Evolutionary conservation across 2,797 vertebrate species (phyloP).

Genomic region (Ispidina lecontei): DNA sequence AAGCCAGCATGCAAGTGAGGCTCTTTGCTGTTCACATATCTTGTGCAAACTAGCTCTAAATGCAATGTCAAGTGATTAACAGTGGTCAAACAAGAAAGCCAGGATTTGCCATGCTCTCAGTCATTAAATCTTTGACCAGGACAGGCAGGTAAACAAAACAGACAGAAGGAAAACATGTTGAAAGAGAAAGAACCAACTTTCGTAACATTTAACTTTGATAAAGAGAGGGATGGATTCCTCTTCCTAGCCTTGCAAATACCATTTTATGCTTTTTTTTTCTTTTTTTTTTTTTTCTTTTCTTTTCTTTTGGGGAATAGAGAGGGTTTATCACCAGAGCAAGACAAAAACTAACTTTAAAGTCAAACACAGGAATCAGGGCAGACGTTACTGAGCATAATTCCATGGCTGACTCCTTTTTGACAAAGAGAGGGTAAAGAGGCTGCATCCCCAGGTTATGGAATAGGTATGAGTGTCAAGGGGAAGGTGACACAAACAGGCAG

Average conservation of each 20-base stretch:
- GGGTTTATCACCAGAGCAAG: neutral
- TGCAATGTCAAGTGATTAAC: slow-evolving; percentile 34
- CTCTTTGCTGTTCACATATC: slow-evolving; percentile 28
- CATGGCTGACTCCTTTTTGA: neutral
- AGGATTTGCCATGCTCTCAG: slow-evolving; percentile 23
- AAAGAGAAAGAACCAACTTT: neutral
- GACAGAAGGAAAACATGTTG: neutral
- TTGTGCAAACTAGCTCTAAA: slow-evolving; percentile 60
- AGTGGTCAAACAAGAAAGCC: slow-evolving; percentile 39
- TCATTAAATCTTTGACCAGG: slow-evolving; percentile 1
- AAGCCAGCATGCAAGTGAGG: neutral
- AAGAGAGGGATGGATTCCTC: neutral
- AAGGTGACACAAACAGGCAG: neutral
- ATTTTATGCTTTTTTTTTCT: neutral
- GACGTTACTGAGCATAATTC: neutral
- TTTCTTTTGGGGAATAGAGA: too few species aligned
- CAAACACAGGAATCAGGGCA: neutral
- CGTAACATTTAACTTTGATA: neutral
- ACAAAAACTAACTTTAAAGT: neutral
- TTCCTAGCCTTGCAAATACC: neutral
- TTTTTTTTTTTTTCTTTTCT: too few species aligned
- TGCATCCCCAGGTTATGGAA: neutral
- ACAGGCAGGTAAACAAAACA: slow-evolving; percentile 12
- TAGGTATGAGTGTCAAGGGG: neutral
- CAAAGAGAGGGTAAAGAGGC: neutral